These are phyloP conservation scores for Lochmaea capreae DNA, from an alignment of 2,888 invertebrate species.

Conservation along the genomic window DNA sequence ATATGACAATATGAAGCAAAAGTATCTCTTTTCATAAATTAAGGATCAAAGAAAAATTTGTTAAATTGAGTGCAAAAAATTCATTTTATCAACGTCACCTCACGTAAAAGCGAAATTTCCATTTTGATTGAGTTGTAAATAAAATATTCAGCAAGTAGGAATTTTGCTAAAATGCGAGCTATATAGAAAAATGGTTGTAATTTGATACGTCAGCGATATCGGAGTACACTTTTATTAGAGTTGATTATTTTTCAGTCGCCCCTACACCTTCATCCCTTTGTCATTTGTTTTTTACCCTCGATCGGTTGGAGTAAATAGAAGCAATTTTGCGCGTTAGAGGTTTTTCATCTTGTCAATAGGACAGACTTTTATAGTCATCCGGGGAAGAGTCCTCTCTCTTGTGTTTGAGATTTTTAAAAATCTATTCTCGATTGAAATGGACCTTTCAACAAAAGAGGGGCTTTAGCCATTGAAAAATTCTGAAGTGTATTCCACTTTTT, in stretches of 20 bases:
- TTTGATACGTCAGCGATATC: conserved; percentile 50
- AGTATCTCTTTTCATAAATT: no score
- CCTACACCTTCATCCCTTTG: conserved; percentile 47
- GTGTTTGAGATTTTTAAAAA: conserved; percentile 34
- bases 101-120: conserved; percentile 25
- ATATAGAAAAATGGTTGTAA: conserved; percentile 43
- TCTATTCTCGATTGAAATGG: conserved; percentile 33
- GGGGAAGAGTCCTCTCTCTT: conserved; percentile 31
- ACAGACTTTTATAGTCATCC: conserved; percentile 37
- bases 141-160: conserved; percentile 35
- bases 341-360: conserved; percentile 55
- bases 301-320: conserved; percentile 51
- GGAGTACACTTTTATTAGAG: conserved; percentile 49
- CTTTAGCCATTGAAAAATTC: conserved; percentile 21
- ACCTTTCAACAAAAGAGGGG: conserved; percentile 27
- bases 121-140: conserved; percentile 43
- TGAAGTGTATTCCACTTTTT: conserved; percentile 5
- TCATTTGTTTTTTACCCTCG: conserved; percentile 55
- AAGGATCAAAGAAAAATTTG: no score
- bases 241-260: conserved; percentile 50
- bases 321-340: conserved; percentile 54
- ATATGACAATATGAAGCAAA: no score
- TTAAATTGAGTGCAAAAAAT: no score
- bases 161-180: conserved; percentile 34
- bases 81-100: neutral